Evolutionary conservation across 2,797 vertebrate genomes (phyloP), one percentile per base, ranked within the genome.

Genomic region (Nothura maculosa): DNA sequence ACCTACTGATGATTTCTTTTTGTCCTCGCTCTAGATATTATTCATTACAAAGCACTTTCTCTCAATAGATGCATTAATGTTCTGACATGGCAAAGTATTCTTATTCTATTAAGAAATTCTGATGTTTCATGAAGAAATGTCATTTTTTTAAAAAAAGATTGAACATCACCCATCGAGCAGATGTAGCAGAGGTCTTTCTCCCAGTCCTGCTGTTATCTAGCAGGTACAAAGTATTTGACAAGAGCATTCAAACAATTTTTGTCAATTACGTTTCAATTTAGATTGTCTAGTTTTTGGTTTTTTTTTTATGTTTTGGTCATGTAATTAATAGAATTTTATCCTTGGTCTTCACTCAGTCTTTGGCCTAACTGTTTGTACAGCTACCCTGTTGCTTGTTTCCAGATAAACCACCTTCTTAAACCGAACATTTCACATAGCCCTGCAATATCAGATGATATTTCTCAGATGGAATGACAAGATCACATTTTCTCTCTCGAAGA

Each of bases 1-100:
- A 45, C 12, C 34, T 64, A 48, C n/a, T 50, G 48, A 81, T 42
- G 63, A n/a, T 82, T 94, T 74, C 5, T 20, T 85, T 91, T 85
- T 78, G 38, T 91, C 27, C 43, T 94, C 24, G 40, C 38, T 89
- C 6, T 14, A 85, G 40, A 55, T 40, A 72, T 30, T 36, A 66
- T 48, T 94, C 30, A n/a, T 89, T 92, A 85, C 8, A 83, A 69
- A 83, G 22, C 1, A 84, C 19, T 69, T 81, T 55, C 88, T 89
- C 43, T 89, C 34, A 85, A 76, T n/a, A 80, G 28, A 2, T 85
- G 1, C 11, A 28, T 66, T 81, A 79, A 45, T 80, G 24, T 38
- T 85, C 36, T 62, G 66, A 52, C 14, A 40, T 50, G 30, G 3
- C 40, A 68, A 77, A 85, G 69, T 48, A 48, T 48, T 24, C 76